Evolutionary conservation across 2,888 invertebrate genomes (phyloP), one percentile per base, ranked within the genome.

Genomic region (Yponomeuta cagnagella): DNA sequence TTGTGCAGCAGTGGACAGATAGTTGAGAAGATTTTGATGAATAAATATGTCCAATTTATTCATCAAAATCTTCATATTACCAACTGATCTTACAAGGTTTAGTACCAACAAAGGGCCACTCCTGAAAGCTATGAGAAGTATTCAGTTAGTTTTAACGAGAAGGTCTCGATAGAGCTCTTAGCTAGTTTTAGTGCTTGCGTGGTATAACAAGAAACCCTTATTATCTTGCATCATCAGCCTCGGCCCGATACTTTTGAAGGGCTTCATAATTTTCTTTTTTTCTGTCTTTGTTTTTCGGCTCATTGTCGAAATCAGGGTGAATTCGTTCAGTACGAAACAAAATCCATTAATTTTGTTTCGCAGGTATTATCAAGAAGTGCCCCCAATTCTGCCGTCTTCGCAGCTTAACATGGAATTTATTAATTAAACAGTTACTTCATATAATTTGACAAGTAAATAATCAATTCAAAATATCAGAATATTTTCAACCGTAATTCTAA

Each of bases 361-460:
- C 82, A 91, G 91, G 76, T 90, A 89, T 76, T 91, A 90, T 76
- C 91, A 90, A 76, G 89, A 90, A 82, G 89, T 91, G 2, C 90
- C 90, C 23, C 89, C 90, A 9, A 90, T 91, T 48, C 90, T 90
- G 15, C 89, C 83, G 70, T 77, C 84, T 10, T 88, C 87, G 85
- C 86, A 76, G 77, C 15, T 15, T 15, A 58, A 58, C 2, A 58
- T 58, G 43, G 43, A 43, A 43, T 8, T 43, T 43, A 8, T 43
- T 8, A 8, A 8, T 8, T 43, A 43, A 43, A 43, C 8, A 5
- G 5, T 33, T 23, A 23, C 23, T 23, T 23, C 23, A 23, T 23
- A 23, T 23, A 23, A 23, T 23, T 23, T 23, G 23, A 23, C 23
- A 23, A 23, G 23, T 23, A 23, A 23, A 23, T 23, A 23, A 23